Evolutionary conservation across 1,140 invertebrate species (phyloP).

Genomic region (Glossosoma conforme): DNA sequence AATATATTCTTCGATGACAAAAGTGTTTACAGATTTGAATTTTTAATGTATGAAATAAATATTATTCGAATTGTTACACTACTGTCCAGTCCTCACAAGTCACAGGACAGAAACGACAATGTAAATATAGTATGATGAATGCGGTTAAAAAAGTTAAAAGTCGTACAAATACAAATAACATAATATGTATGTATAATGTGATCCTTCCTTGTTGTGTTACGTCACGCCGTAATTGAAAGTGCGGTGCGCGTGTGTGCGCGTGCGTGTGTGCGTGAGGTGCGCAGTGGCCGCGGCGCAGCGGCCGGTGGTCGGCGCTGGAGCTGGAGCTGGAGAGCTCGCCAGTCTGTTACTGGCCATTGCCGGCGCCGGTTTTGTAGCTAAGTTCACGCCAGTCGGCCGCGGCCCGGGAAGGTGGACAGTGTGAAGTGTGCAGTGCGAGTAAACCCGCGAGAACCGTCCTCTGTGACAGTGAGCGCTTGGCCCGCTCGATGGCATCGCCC

Average conservation of each 20-base stretch:
- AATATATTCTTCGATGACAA: too few species aligned
- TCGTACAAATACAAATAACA: conserved; percentile 14
- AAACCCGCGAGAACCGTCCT: neutral
- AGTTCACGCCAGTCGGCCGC: too few species aligned
- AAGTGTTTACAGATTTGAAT: too few species aligned
- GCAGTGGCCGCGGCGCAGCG: conserved; percentile 14
- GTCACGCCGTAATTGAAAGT: conserved; percentile 7
- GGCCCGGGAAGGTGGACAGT: too few species aligned
- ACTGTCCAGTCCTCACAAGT: too few species aligned
- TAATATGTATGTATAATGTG: too few species aligned
- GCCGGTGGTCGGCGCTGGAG: conserved; percentile 6
- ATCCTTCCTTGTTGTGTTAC: conserved; percentile 22
- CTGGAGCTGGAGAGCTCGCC: too few species aligned
- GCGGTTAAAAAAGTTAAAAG: neutral
- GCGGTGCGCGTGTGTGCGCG: neutral
- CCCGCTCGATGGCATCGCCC: conserved; percentile 18
- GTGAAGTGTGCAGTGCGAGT: neutral
- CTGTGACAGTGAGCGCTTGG: conserved; percentile 2
- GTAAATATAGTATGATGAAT: neutral
- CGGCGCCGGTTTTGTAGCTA: too few species aligned
- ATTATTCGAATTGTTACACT: too few species aligned
- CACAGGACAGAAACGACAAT: too few species aligned
- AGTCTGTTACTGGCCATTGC: too few species aligned
- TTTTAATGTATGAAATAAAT: too few species aligned
- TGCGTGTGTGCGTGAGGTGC: neutral